phyloP scores from a whole-genome alignment of 1,140 invertebrate genomes.

The Conopomorpha cramerella region DNA sequence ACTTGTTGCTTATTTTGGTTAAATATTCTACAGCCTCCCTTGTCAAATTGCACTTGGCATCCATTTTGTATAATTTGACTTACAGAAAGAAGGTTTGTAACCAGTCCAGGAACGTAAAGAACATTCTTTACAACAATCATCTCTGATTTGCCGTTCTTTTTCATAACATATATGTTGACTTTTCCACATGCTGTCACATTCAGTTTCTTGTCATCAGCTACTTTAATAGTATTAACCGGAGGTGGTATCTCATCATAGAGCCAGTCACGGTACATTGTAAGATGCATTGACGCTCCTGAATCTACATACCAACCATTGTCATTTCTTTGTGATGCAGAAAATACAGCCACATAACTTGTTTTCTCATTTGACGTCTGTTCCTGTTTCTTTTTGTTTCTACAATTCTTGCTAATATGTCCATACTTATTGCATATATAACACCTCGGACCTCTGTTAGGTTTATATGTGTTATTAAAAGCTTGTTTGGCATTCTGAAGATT shows the following conservation, averaged over 20 bases:
- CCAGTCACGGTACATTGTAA: conserved; percentile 4
- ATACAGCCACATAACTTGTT: conserved; percentile 8
- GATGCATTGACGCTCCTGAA: conserved; percentile 6
- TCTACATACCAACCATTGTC: conserved; percentile 5
- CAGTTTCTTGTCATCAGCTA: conserved; percentile 14
- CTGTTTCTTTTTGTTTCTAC: conserved; percentile 4
- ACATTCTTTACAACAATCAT: conserved; percentile 15
- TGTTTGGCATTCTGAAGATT: neutral
- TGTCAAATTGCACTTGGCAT: conserved; percentile 18
- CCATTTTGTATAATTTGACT: conserved; percentile 23
- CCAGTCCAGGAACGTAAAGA: conserved; percentile 16
- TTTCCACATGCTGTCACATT: conserved; percentile 10
- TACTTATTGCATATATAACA: too few species aligned
- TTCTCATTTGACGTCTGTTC: conserved; percentile 4
- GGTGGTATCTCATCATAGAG: conserved; percentile 3
- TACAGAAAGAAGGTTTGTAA: conserved; percentile 20
- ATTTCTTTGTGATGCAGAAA: conserved; percentile 6
- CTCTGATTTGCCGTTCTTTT: conserved; percentile 5
- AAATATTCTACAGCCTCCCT: conserved; percentile 15
- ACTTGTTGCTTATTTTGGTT: conserved; percentile 13
- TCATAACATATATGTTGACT: conserved; percentile 7
- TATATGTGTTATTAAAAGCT: neutral
- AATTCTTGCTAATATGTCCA: conserved; percentile 7
- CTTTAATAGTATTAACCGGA: conserved; percentile 10
- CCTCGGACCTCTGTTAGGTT: too few species aligned